phyloP scores from a whole-genome alignment of 2,888 invertebrate genomes.

The Conus canariensis region DNA sequence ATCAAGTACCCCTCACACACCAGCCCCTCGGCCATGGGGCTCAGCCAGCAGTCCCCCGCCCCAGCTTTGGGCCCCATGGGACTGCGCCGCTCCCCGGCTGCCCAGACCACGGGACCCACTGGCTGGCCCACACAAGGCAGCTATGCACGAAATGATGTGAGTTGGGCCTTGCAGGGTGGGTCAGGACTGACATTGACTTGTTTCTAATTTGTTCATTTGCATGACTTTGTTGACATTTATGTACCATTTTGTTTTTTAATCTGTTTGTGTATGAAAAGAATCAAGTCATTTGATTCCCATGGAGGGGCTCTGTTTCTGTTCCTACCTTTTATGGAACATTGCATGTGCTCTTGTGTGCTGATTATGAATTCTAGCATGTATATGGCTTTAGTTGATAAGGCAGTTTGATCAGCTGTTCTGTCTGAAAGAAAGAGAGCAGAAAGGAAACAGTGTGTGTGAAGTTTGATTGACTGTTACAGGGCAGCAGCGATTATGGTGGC shows the following conservation, averaged over 20 bases:
- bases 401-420: too few species aligned
- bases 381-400: too few species aligned
- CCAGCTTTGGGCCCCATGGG: constrained; percentile 55
- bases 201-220: background rate
- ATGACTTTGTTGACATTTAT: too few species aligned
- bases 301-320: too few species aligned
- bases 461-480: constrained; percentile 45
- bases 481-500: constrained; percentile 55
- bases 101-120: constrained; percentile 54
- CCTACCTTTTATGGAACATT: too few species aligned
- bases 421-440: too few species aligned
- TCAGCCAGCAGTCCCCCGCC: constrained; percentile 55
- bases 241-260: too few species aligned
- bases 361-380: too few species aligned
- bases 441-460: background rate
- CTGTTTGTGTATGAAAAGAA: background rate
- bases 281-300: too few species aligned
- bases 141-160: constrained; percentile 64
- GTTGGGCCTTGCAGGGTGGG: background rate
- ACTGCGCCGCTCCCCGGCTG: constrained; percentile 66
- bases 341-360: too few species aligned
- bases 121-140: constrained; percentile 67
- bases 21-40: constrained; percentile 60
- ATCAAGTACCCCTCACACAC: constrained; percentile 69
- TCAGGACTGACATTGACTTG: background rate